Conservation (phyloP, 2,113 vertebrate genomes). For the Monarcha castaneiventris region DNA sequence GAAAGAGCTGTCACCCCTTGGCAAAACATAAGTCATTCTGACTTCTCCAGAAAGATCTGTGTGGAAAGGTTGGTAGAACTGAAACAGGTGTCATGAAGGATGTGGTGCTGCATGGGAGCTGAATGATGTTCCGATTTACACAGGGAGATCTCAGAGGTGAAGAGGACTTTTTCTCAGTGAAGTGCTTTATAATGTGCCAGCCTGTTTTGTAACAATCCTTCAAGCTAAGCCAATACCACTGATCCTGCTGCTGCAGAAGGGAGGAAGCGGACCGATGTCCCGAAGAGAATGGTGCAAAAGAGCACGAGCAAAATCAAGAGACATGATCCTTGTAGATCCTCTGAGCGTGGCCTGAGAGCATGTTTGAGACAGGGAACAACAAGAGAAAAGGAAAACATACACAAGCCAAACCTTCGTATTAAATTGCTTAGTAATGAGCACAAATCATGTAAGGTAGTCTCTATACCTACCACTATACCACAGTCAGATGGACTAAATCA, state of each 20-base stretch:
- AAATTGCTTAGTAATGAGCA: background rate
- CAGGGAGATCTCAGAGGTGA: background rate
- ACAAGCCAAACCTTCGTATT: background rate
- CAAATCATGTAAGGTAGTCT: background rate
- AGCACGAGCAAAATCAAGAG: background rate
- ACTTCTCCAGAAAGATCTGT: background rate
- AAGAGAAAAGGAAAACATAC: background rate
- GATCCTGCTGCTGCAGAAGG: background rate
- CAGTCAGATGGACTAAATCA: background rate
- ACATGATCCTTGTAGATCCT: background rate
- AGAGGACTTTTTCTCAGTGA: background rate
- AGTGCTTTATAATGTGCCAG: background rate
- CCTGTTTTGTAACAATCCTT: background rate
- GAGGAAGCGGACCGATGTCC: background rate
- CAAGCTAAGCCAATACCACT: background rate
- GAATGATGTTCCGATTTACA: background rate
- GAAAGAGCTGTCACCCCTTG: background rate
- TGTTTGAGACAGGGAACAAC: background rate
- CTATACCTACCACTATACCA: background rate
- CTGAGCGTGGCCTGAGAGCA: background rate
- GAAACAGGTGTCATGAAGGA: background rate
- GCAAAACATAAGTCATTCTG: background rate
- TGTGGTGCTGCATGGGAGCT: background rate
- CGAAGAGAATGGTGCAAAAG: background rate
- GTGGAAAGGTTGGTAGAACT: background rate